These are phyloP conservation scores for Ecliptopera silaceata DNA, from an alignment of 2,888 invertebrate genomes.

Conservation along the genomic window DNA sequence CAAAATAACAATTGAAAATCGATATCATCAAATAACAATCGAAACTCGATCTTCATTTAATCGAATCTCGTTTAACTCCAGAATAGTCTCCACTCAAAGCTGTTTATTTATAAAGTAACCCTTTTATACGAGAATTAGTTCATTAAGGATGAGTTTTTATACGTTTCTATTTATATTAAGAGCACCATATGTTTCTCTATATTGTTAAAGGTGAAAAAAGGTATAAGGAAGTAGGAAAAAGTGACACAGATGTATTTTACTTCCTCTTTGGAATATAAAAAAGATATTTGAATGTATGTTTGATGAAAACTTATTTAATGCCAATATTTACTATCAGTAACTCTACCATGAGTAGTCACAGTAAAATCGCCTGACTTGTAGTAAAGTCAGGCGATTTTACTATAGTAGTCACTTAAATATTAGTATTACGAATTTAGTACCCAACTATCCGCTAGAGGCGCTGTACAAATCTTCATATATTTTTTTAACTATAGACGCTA, in stretches of 20 bases:
- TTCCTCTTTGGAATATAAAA: not conserved
- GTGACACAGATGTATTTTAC: not conserved
- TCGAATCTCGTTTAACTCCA: constrained; percentile 29
- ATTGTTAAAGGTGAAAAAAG: constrained; percentile 52
- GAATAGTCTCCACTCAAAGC: constrained; percentile 50
- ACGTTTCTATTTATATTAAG: constrained; percentile 66
- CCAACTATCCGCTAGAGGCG: too few relatives aligned
- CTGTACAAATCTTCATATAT: too few relatives aligned
- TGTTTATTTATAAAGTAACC: constrained; percentile 74
- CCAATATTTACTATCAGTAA: too few relatives aligned
- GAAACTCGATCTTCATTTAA: not conserved
- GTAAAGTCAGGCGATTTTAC: too few relatives aligned
- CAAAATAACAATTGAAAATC: too few relatives aligned
- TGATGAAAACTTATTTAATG: too few relatives aligned
- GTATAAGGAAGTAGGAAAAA: constrained; percentile 54
- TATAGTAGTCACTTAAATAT: too few relatives aligned
- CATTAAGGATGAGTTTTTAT: constrained; percentile 75
- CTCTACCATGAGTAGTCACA: too few relatives aligned
- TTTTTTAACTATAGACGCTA: too few relatives aligned
- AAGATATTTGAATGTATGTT: too few relatives aligned
- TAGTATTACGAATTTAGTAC: too few relatives aligned
- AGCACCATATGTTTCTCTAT: constrained; percentile 56
- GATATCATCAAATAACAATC: not conserved
- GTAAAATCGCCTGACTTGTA: too few relatives aligned
- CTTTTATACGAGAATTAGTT: constrained; percentile 80